Evolutionary conservation across 1,140 invertebrate genomes (phyloP), one percentile per base, ranked within the genome.

Genomic region (Helicoverpa armigera): DNA sequence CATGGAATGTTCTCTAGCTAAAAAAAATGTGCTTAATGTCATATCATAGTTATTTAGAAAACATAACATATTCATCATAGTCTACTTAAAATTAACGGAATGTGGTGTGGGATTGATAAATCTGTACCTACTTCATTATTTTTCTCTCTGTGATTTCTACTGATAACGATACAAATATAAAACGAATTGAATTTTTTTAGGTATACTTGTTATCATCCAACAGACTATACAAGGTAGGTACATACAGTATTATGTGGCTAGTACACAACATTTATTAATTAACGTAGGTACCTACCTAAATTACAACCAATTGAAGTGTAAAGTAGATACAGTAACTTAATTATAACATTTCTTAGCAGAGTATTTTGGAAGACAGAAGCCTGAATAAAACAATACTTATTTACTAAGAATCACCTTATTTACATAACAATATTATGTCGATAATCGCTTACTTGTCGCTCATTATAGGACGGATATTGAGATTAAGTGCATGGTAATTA

Each of bases 401-500:
- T 11, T 83, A 75, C 77, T 79, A 84, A 80, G 72, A 84, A 61
- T 73, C 76, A 82, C 82, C 83, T 79, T 87, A 86, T 88, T 79
- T 87, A 85, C 80, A 86, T 60, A 76, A 63, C 58, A 72, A 60
- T 61, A 77, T 77, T 77, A 77, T 77, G 75, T 67, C 75, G 61
- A 80, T 79, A 82, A 81, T 53, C 73, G 70, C 77, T 58, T 11
- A 86, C 84, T 86, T 89, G 90, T 89, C 91, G 88, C 86, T 91
- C 82, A 83, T 85, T 93, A 82, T 83, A 87, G 91, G 91, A 93
- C 91, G 91, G 91, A 93, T 83, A 77, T 82, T 83, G 54, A n/a
- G 67, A 75, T 82, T 61, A 82, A 50, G 65, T 65, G 35, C 14
- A 73, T 80, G 51, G 18, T 61, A 69, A 29, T 16, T 76, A 76